Base-by-base conservation (phyloP, 2,888 invertebrate genomes). In the Vandiemenella viatica region DNA sequence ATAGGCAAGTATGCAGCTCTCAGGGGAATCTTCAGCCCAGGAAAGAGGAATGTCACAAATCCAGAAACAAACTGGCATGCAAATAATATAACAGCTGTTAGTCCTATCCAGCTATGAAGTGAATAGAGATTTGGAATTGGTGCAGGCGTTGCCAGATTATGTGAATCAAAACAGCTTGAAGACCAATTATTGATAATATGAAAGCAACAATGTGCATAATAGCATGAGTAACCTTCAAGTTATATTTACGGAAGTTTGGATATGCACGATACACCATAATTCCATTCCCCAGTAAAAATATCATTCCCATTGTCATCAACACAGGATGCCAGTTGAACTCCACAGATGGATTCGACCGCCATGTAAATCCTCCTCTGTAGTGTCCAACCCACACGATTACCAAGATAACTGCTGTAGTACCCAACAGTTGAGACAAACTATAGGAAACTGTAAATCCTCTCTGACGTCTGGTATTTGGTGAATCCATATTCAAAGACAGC, bases 311-410 rank as follows among this genome's bases (percentile, higher is more conserved):
- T n/a, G 79, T 74, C 88, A 90, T 88, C 45, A 88, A 72, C 4
- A 90, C 67, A 1, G 91, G 90, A 69, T 91, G 91, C 79, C 87
- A 91, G 66, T 89, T 87, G 62, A 91, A 91, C 64, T 87, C 74
- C 16, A 71, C 62, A 1, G 46, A 55, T 3, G 79, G 77, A 59
- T 76, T 63, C 17, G 73, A 73, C 2, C 67, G 67, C 78, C 87
- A 86, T 1, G 76, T 73, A 57, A 83, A 76, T 8, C 86, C 86
- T 6, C 74, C 75, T 37, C 74, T 67, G 58, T 65, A 75, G 37
- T 71, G 61, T 1, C 72, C 67, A 57, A 76, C 72, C 84, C 84
- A 85, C 42, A 79, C 66, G 1, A 72, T 67, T n/a, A 79, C 70
- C 42, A 79, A 61, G 10, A 76, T 63, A 17, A 80, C 62, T 10